These are phyloP conservation scores for Ardeotis arabs DNA, from an alignment of 2,113 vertebrate species.

Conservation along the genomic window DNA sequence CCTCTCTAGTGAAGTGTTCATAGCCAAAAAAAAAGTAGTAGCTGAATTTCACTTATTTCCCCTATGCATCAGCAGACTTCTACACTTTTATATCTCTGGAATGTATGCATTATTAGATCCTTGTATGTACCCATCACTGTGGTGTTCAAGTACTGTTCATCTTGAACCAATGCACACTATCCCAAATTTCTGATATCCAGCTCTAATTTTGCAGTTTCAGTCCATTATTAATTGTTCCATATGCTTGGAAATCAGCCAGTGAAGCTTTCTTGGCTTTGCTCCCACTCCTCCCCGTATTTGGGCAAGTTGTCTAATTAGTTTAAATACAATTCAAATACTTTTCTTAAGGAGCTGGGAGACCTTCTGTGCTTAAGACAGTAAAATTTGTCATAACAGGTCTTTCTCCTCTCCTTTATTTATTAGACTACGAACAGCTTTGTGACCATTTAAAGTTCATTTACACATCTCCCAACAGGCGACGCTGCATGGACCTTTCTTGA, in stretches of 20 bases:
- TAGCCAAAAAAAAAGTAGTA: not conserved
- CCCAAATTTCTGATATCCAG: not conserved
- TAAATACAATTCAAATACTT: not conserved
- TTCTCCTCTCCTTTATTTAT: not conserved
- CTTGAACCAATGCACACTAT: not conserved
- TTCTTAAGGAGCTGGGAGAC: not conserved
- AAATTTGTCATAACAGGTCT: not conserved
- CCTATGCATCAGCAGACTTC: not conserved
- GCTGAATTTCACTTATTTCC: slow-evolving; percentile 34
- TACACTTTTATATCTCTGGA: not conserved
- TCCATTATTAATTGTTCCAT: slow-evolving; percentile 39
- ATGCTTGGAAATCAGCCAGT: slow-evolving; percentile 25
- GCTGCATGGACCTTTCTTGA: not conserved
- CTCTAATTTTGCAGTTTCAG: slow-evolving; percentile 16
- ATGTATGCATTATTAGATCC: not conserved
- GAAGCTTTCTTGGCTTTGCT: slow-evolving; percentile 39
- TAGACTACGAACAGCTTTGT: not conserved
- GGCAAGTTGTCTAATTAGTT: not conserved
- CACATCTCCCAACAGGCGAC: not conserved
- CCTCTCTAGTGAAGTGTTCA: not conserved
- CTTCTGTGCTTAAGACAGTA: not conserved
- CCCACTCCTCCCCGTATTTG: not conserved
- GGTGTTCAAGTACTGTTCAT: not conserved
- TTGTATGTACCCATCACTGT: not conserved
- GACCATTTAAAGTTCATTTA: not conserved